Percentiles rank a stretch among this genome's conserved stretches.
Evolutionary conservation across 2,888 invertebrate species (phyloP).

Genomic region (Epirrita christyi): DNA sequence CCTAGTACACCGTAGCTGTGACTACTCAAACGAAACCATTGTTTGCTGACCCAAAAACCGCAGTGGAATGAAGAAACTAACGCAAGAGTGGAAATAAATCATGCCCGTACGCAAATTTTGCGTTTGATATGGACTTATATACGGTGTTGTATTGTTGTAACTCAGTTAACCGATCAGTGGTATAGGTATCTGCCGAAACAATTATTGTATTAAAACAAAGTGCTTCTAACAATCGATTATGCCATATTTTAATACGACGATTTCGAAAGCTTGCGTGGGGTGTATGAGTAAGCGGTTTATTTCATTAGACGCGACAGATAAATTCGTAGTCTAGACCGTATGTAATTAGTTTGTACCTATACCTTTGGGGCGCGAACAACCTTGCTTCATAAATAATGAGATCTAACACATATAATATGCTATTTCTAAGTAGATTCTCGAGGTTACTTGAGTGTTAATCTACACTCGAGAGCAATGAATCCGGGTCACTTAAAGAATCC

Average conservation of each 20-base stretch:
- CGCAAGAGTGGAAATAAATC: slow-evolving; percentile 41
- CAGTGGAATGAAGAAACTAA: slow-evolving; percentile 35
- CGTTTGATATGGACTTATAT: background rate
- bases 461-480: too few species aligned
- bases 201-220: slow-evolving; percentile 44
- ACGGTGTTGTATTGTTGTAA: too few species aligned
- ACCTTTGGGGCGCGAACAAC: slow-evolving; percentile 25
- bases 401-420: slow-evolving; percentile 21
- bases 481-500: too few species aligned
- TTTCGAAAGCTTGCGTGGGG: slow-evolving; percentile 46
- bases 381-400: slow-evolving; percentile 30
- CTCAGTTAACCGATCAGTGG: slow-evolving; percentile 3
- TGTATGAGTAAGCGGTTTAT: slow-evolving; percentile 41
- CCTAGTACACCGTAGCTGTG: slow-evolving; percentile 50
- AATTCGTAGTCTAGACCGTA: slow-evolving; percentile 34
- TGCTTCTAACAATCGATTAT: slow-evolving; percentile 46
- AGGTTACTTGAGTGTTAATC: background rate
- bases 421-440: slow-evolving; percentile 1
- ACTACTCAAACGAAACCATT: slow-evolving; percentile 57
- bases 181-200: slow-evolving; percentile 12
- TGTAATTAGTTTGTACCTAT: slow-evolving; percentile 23
- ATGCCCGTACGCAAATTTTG: slow-evolving; percentile 19
- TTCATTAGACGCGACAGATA: slow-evolving; percentile 30
- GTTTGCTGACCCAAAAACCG: slow-evolving; percentile 58
- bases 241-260: slow-evolving; percentile 42